Conservation (phyloP, 2,888 invertebrate species). For the Amblyjoppa proteus region DNA sequence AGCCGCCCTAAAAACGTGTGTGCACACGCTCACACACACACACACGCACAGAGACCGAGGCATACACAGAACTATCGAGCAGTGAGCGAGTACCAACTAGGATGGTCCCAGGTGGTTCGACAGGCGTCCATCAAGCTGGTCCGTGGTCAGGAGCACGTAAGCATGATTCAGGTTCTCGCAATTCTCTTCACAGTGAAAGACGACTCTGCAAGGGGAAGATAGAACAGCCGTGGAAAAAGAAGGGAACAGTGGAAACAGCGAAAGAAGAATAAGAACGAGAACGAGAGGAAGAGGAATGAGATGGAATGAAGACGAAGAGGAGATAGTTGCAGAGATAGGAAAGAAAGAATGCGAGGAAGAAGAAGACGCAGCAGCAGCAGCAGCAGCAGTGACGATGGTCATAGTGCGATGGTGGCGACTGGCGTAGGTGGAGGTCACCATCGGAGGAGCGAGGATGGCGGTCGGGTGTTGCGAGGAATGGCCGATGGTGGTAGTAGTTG, state of each 20-base stretch:
- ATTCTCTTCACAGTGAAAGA: slow-evolving; percentile 19
- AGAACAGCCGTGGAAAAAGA: not conserved
- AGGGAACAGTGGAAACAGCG: not conserved
- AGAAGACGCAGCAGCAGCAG: not conserved
- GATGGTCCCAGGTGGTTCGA: slow-evolving; percentile 73
- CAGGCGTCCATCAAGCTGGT: slow-evolving; percentile 75
- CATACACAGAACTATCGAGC: slow-evolving; percentile 39
- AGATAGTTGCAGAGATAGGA: slow-evolving; percentile 9
- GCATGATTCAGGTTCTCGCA: slow-evolving; percentile 49
- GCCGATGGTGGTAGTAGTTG: slow-evolving; percentile 25
- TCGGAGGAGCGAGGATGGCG: not conserved
- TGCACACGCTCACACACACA: not conserved
- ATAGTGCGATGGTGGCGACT: slow-evolving; percentile 2
- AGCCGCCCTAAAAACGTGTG: slow-evolving; percentile 16
- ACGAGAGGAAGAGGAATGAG: not conserved
- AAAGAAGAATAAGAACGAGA: slow-evolving; percentile 11
- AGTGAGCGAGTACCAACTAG: slow-evolving; percentile 46
- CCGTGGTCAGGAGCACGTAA: slow-evolving; percentile 64
- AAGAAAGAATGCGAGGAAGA: not conserved
- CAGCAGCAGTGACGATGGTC: not conserved
- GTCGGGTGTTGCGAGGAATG: slow-evolving; percentile 13
- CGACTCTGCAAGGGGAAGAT: slow-evolving; percentile 1
- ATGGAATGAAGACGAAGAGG: slow-evolving; percentile 1
- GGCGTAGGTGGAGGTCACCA: slow-evolving; percentile 7
- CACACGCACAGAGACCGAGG: not conserved